Percentiles rank a stretch among this genome's conserved stretches.
Conservation (phyloP, 2,113 vertebrate species). For the Stercorarius parasiticus region DNA sequence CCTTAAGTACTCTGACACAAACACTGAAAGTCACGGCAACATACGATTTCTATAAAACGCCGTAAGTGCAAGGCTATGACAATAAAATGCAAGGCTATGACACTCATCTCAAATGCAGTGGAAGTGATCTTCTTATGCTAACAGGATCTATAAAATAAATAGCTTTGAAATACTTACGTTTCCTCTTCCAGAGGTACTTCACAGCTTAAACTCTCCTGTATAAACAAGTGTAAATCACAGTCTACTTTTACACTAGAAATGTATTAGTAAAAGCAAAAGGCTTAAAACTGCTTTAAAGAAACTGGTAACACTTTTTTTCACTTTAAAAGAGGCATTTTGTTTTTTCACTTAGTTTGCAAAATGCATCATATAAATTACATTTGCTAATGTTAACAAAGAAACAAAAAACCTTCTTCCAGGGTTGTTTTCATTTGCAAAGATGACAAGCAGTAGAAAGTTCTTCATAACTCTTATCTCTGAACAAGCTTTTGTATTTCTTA, state of each 20-base stretch:
- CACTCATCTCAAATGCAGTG: neutral
- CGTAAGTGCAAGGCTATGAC: neutral
- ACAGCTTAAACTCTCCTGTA: neutral
- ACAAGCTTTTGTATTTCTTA: neutral
- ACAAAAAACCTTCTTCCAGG: neutral
- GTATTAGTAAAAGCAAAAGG: neutral
- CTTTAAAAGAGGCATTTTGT: neutral
- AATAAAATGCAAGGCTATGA: neutral
- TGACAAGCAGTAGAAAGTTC: neutral
- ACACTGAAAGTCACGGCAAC: accelerated
- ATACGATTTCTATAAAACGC: neutral
- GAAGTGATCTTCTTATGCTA: neutral
- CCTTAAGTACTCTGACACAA: accelerated
- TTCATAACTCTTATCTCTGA: neutral
- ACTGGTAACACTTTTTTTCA: neutral
- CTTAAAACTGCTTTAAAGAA: neutral
- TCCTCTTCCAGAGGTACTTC: neutral
- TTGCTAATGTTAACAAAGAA: neutral
- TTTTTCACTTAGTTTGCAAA: neutral
- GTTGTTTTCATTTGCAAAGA: neutral
- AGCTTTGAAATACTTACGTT: neutral
- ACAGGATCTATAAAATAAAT: neutral
- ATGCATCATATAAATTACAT: neutral
- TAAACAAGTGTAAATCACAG: neutral
- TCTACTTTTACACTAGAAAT: neutral